Percentiles rank a stretch among this genome's conserved stretches.
These are phyloP conservation scores for Noctua comes DNA, from an alignment of 2,888 invertebrate genomes.

Conservation along the genomic window DNA sequence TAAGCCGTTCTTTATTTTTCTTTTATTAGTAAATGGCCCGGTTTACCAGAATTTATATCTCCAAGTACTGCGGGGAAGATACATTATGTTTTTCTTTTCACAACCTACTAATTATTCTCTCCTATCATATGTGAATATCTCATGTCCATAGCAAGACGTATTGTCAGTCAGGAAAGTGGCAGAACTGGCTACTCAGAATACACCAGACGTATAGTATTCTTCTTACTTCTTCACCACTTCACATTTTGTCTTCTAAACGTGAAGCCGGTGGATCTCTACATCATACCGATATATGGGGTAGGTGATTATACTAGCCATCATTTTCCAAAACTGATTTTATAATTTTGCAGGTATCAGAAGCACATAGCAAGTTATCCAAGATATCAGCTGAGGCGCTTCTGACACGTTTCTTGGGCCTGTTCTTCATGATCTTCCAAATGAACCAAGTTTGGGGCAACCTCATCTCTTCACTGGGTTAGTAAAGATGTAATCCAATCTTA, in stretches of 20 bases:
- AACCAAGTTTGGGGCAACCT: conserved; percentile 93
- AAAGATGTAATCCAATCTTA: not conserved
- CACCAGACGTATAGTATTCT: not conserved
- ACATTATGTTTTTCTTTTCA: not conserved
- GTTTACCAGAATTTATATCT: not conserved
- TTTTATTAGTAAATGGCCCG: not conserved
- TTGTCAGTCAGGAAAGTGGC: not conserved
- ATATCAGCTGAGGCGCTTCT: conserved; percentile 90
- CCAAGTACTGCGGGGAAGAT: not conserved
- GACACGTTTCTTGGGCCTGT: conserved; percentile 92
- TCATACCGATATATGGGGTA: not conserved
- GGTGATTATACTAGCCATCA: not conserved
- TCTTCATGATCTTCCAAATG: conserved; percentile 94
- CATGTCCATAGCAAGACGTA: not conserved
- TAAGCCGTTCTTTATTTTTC: not conserved
- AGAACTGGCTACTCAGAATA: not conserved
- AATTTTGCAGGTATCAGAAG: conserved; percentile 87
- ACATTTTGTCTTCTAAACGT: not conserved
- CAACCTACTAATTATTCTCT: not conserved
- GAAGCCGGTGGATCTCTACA: not conserved
- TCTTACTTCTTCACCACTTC: not conserved
- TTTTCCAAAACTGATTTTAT: not conserved
- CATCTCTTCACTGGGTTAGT: conserved; percentile 90
- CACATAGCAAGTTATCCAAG: conserved; percentile 90
- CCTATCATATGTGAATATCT: not conserved